Conservation (phyloP, 2,113 vertebrate species). For the Ictidomys tridecemlineatus region DNA sequence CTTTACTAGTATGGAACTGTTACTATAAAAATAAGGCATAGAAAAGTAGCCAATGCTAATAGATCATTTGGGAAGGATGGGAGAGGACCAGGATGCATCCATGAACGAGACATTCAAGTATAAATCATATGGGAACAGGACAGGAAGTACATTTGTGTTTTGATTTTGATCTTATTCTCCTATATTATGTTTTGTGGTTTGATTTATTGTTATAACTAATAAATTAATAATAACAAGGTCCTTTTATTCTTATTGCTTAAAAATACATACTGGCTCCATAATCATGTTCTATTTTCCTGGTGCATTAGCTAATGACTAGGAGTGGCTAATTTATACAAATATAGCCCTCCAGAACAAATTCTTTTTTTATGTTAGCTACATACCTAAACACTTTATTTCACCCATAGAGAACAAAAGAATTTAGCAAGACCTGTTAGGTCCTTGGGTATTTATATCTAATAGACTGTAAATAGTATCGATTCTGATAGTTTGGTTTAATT, state of each 20-base stretch:
- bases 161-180: not conserved
- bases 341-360: not conserved
- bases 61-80: not conserved
- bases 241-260: not conserved
- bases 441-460: not conserved
- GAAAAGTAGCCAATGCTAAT: not conserved
- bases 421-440: not conserved
- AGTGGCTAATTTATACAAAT: not conserved
- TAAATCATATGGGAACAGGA: not conserved
- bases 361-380: not conserved
- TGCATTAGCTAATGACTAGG: not conserved
- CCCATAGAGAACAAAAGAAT: not conserved
- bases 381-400: not conserved
- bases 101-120: not conserved
- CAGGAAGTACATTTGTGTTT: not conserved
- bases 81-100: too few species aligned
- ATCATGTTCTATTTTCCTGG: not conserved
- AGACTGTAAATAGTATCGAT: not conserved
- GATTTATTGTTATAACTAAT: not conserved
- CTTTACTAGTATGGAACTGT: not conserved
- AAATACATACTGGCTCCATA: not conserved
- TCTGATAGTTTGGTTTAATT: not conserved
- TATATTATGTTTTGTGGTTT: not conserved
- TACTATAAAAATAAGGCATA: not conserved
- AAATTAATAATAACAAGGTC: not conserved